Percentiles rank a stretch among this genome's conserved stretches.
Evolutionary conservation across 64 coral and sea anemone genomes (phyloP).

Genomic region (Pocillopora verrucosa): DNA sequence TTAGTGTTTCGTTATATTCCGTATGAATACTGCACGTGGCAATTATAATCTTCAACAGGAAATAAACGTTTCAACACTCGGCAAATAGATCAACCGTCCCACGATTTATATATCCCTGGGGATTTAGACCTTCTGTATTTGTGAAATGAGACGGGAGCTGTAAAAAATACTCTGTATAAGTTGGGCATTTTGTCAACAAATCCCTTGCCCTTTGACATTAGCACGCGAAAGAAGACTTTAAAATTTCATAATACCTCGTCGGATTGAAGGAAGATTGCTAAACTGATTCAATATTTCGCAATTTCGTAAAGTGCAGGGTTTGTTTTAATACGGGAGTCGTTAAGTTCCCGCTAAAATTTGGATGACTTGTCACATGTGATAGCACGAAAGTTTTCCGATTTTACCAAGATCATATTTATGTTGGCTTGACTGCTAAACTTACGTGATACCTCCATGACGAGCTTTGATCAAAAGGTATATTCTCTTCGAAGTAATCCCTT

Average conservation of each 20-base stretch:
- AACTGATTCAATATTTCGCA: no score
- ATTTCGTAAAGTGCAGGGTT: no score
- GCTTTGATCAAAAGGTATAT: no score
- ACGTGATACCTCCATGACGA: no score
- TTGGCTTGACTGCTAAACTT: no score
- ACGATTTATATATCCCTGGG: neutral
- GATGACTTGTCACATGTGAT: no score
- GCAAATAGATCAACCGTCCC: neutral
- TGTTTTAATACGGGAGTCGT: no score
- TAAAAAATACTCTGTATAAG: slow-evolving; percentile 7
- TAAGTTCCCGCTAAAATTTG: no score
- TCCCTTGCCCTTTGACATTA: neutral
- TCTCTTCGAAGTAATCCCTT: neutral
- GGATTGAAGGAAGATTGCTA: no score
- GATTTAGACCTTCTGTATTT: neutral
- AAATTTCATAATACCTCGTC: neutral
- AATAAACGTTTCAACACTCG: neutral
- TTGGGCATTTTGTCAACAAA: slow-evolving; percentile 21
- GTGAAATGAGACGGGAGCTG: neutral
- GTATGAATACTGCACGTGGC: neutral
- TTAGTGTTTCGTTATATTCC: neutral
- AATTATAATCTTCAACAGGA: neutral
- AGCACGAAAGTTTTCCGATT: no score
- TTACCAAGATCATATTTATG: no score
- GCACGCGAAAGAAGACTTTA: neutral